phyloP scores from a whole-genome alignment of 2,113 vertebrate species.

The Halcyon malimbica region DNA sequence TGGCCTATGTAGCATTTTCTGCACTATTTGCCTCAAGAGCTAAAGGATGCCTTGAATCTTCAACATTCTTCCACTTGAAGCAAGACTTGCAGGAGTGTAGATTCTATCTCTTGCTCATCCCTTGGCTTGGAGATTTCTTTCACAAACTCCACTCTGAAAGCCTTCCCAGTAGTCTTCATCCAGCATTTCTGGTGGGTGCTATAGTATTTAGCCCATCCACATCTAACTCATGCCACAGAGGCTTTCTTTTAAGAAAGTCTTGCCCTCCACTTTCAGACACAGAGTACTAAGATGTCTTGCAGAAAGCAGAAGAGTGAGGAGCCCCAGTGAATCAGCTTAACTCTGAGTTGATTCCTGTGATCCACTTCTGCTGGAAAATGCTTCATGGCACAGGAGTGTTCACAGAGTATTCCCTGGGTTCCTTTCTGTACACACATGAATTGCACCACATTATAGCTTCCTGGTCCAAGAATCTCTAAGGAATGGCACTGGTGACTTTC shows the following conservation, averaged over 20 bases:
- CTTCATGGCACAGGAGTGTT: neutral
- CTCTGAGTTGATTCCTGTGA: neutral
- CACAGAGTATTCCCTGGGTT: neutral
- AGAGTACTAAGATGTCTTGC: neutral
- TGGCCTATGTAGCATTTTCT: neutral
- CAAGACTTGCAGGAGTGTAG: neutral
- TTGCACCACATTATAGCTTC: neutral
- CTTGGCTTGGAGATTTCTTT: neutral
- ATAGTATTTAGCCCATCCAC: neutral
- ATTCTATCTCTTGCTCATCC: neutral
- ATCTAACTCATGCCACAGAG: neutral
- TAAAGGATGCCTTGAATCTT: neutral
- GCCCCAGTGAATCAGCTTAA: neutral
- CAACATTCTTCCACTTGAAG: neutral
- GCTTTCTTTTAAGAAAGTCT: neutral
- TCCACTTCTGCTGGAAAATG: neutral
- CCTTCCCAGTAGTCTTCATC: neutral
- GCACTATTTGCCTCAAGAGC: neutral
- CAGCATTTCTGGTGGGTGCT: neutral
- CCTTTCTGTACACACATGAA: neutral
- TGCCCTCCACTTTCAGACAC: neutral
- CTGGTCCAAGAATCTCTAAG: neutral
- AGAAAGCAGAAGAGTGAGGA: neutral
- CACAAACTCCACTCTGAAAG: neutral
- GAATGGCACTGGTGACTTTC: accelerated